Base-by-base conservation (phyloP, 2,888 invertebrate species). In the Hemicrepidius hirtus region DNA sequence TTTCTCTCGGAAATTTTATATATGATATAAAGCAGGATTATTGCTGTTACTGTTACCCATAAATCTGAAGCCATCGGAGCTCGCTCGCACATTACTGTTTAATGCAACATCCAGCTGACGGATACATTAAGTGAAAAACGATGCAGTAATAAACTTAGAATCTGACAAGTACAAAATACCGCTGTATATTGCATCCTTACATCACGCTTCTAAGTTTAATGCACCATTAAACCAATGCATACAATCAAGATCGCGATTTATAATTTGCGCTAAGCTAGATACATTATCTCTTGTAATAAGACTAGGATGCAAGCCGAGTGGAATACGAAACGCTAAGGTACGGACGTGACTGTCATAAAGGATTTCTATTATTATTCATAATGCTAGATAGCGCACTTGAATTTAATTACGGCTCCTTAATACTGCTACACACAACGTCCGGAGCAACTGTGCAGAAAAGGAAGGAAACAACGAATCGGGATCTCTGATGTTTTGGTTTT, bases 281-380 rank as follows among this genome's bases (percentile, higher is more conserved):
- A 76, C 77, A 79, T 80, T 79, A 81, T 80, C 77, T 75, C 73
- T 71, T 73, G 69, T 77, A 78, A 79, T 78, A 76, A 74, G 73
- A 62, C 69, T 73, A 62, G 70, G 71, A 73, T 76, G 74, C 65
- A 74, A 75, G 70, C 71, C 57, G 76, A 67, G 67, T 75, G 73
- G 80, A 80, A 80, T 80, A 79, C 78, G 79, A 78, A 80, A 78
- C 76, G 75, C 60, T 72, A 75, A 71, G 69, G 75, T 73, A 73
- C 72, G 77, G 75, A 79, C 78, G 79, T 78, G 80, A 79, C 76
- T 75, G 72, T 76, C 76, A 76, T 75, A 70, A 76, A 71, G 75
- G 75, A 74, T 76, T 71, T 71, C 78, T 72, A 81, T 82, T 82
- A 81, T 80, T 81, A 82, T 82, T 82, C 82, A 82, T 81, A 82